Conservation (phyloP, 2,797 vertebrate genomes). For the Cichlasoma orientale region DNA sequence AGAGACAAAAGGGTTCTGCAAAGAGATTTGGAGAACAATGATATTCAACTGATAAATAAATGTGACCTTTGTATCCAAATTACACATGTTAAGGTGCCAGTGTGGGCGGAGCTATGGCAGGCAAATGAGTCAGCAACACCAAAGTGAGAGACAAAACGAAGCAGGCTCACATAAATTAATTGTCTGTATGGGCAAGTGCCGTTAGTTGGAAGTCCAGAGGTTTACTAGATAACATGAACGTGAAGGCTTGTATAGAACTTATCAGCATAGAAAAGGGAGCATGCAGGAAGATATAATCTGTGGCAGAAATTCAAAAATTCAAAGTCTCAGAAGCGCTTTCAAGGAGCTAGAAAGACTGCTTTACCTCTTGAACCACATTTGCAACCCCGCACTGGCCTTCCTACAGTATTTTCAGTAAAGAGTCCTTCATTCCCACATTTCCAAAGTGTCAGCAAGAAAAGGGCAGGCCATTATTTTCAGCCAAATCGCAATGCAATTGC, state of each 20-base stretch:
- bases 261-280: not conserved
- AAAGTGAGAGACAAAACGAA: slow-evolving; percentile 8
- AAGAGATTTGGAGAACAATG: not conserved
- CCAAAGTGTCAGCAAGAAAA: not conserved
- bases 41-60: slow-evolving; percentile 46
- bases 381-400: slow-evolving; percentile 10
- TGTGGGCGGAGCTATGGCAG: slow-evolving; percentile 27
- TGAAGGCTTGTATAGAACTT: not conserved
- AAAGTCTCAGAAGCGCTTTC: not conserved
- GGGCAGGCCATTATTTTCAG: not conserved
- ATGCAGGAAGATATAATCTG: slow-evolving; percentile 11
- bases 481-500: not conserved
- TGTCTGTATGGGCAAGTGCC: not conserved
- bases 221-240: not conserved
- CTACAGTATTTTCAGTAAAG: not conserved
- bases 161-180: not conserved
- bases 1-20: not conserved
- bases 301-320: not conserved
- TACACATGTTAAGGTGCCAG: slow-evolving; percentile 20
- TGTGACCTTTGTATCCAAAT: slow-evolving; percentile 65
- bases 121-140: slow-evolving; percentile 35
- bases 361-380: slow-evolving; percentile 10
- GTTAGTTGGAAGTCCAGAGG: not conserved
- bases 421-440: slow-evolving; percentile 9
- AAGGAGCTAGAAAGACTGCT: slow-evolving; percentile 30